A percentile compares a stretch with the other conserved stretches of the same genome.
Conservation (phyloP, 2,113 vertebrate species). For the Eurypyga helias region DNA sequence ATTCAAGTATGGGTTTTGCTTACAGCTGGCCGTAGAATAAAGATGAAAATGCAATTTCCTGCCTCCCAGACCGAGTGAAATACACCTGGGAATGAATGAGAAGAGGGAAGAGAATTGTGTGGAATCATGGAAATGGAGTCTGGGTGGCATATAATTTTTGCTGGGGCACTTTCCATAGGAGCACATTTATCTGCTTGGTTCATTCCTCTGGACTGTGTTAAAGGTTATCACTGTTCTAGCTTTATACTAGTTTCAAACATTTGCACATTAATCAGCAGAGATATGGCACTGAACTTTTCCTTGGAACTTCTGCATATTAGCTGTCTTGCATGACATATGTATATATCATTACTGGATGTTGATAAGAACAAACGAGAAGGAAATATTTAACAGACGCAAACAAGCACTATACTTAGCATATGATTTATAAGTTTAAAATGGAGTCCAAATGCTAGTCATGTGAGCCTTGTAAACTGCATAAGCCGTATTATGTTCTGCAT, state of each 20-base stretch:
- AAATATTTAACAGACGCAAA: slow-evolving; percentile 61
- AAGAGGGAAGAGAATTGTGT: not conserved
- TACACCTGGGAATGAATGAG: not conserved
- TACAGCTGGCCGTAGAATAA: not conserved
- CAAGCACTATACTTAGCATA: slow-evolving; percentile 48
- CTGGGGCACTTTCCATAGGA: not conserved
- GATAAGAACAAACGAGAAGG: slow-evolving; percentile 54
- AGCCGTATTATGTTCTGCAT: not conserved
- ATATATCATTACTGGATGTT: slow-evolving; percentile 60
- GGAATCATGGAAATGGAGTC: not conserved
- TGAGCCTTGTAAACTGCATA: slow-evolving; percentile 28
- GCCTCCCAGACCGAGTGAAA: not conserved
- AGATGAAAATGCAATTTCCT: slow-evolving; percentile 48
- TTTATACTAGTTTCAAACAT: slow-evolving; percentile 18
- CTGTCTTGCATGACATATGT: slow-evolving; percentile 35
- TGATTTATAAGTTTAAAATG: slow-evolving; percentile 56
- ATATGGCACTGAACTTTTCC: not conserved
- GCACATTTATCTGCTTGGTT: not conserved
- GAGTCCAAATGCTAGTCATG: slow-evolving; percentile 33
- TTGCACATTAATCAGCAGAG: slow-evolving; percentile 30
- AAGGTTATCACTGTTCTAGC: not conserved
- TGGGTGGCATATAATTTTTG: not conserved
- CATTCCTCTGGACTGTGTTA: not conserved
- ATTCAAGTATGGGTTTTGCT: not conserved
- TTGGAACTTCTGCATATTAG: slow-evolving; percentile 33